Percentiles rank a stretch among this genome's conserved stretches.
These are phyloP conservation scores for Rhimphoctona megacephalus DNA, from an alignment of 2,888 invertebrate genomes.

Conservation along the genomic window DNA sequence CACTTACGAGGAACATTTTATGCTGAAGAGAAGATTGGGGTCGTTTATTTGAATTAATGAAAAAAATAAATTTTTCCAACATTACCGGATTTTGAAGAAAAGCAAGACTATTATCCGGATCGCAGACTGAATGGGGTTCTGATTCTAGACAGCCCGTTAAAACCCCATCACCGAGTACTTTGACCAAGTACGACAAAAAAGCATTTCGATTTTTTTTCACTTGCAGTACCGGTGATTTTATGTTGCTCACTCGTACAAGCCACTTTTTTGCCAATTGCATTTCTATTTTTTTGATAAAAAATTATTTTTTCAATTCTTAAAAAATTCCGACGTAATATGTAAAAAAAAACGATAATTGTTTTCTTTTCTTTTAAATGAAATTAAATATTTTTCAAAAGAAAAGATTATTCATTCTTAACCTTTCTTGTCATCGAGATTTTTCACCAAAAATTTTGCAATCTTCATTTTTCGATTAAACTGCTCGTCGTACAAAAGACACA, in stretches of 20 bases:
- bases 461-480: conserved; percentile 86
- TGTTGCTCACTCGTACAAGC: conserved; percentile 83
- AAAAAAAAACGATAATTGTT: not conserved
- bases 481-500: conserved; percentile 85
- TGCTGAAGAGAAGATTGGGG: too few species aligned
- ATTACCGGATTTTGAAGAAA: conserved; percentile 69
- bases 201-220: conserved; percentile 86
- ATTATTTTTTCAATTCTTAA: too few species aligned
- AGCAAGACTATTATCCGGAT: conserved; percentile 69
- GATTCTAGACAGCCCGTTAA: conserved; percentile 64
- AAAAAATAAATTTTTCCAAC: not conserved
- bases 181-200: conserved; percentile 85
- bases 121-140: conserved; percentile 66
- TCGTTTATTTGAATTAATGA: too few species aligned
- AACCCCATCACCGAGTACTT: conserved; percentile 70
- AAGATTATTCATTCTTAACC: conserved; percentile 72
- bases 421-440: conserved; percentile 82
- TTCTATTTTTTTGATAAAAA: conserved; percentile 60
- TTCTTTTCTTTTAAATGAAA: not conserved
- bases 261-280: conserved; percentile 81
- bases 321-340: too few species aligned
- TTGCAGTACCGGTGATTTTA: conserved; percentile 84
- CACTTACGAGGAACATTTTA: not conserved
- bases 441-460: conserved; percentile 84
- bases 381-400: not conserved